Evolutionary conservation across 2,888 invertebrate species (phyloP), one percentile per base, ranked within the genome.

Genomic region (Torymus auratus): DNA sequence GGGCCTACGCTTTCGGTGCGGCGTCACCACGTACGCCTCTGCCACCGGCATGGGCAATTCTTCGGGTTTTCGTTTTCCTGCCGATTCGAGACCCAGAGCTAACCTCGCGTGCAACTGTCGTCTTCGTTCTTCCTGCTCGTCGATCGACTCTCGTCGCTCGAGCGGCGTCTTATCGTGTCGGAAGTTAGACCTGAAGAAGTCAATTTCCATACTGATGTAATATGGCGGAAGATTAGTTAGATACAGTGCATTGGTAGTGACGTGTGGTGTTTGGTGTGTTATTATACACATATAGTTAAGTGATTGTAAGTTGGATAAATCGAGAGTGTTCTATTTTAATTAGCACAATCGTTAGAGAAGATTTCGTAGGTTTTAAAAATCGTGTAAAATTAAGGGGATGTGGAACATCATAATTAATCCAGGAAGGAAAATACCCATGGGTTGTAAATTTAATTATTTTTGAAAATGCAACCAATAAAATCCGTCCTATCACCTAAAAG

Each of bases 1-100:
- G 0, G 96, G 96, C 89, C 96, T 92, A 89, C 96, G 93, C 91
- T 96, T 97, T 86, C 96, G 92, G 91, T 96, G 96, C 13, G 96
- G 96, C 53, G 96, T 96, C 23, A 97, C 96, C 61, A 96, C 96
- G 88, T 96, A 96, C 87, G 95, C 95, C 90, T 96, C 96, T 70
- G 93, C 93, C 0, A 96, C 95, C 78, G 95, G 91, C 86, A 94
- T 93, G 55, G 93, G 93, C 85, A 94, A 93, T 85, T 95, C 95
- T 87, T 95, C 95, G 86, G 94, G 93, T 91, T 94, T 94, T 72
- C 93, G 92, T 82, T 93, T 93, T 41, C 41, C 41, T 83, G 93
- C 92, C 84, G 93, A 91, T 91, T 96, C 94, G 84, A 95, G 91
- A 87, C 96, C 95, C 50, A 95, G 93, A 5, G 95, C 89, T 52